Conservation (phyloP, 64 coral and sea anemone genomes). For the Catalaphyllia jardinei region DNA sequence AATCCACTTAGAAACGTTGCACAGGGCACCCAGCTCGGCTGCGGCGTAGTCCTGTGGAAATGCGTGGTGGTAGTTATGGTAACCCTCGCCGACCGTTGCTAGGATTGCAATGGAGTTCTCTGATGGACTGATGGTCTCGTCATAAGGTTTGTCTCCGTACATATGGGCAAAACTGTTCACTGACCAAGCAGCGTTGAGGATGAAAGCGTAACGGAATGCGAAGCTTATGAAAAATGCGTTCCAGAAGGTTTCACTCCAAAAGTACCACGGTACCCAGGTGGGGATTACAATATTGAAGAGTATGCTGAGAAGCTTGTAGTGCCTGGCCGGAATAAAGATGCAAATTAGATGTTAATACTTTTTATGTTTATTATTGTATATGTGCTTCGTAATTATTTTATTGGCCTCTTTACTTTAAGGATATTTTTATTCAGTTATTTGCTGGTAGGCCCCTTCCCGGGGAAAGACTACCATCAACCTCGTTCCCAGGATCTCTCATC, state of each 20-base stretch:
- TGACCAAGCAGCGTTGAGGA: conserved; percentile 59
- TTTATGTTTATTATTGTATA: too few species aligned
- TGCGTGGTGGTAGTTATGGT: conserved; percentile 75
- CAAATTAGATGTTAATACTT: not conserved
- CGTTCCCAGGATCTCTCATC: too few species aligned
- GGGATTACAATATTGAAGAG: conserved; percentile 42
- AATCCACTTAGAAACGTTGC: conserved; percentile 26
- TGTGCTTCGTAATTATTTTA: not conserved
- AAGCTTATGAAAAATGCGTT: conserved; percentile 54
- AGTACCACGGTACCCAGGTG: conserved; percentile 41
- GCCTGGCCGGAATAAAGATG: conserved; percentile 43
- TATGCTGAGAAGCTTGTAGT: conserved; percentile 48
- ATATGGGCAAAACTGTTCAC: conserved; percentile 72
- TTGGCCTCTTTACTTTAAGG: not conserved
- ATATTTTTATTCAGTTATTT: not conserved
- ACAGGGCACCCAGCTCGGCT: conserved; percentile 48
- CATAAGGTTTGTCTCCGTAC: conserved; percentile 72
- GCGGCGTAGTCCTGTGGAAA: conserved; percentile 74
- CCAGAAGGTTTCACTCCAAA: conserved; percentile 56
- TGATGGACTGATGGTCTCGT: conserved; percentile 46
- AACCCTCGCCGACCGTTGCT: conserved; percentile 43
- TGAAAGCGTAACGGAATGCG: conserved; percentile 42
- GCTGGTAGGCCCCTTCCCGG: too few species aligned
- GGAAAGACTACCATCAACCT: too few species aligned
- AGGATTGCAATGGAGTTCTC: conserved; percentile 36